Percentiles rank a stretch among this genome's conserved stretches.
These are phyloP conservation scores for Anabas testudineus DNA, from an alignment of 2,797 vertebrate species.

Conservation along the genomic window DNA sequence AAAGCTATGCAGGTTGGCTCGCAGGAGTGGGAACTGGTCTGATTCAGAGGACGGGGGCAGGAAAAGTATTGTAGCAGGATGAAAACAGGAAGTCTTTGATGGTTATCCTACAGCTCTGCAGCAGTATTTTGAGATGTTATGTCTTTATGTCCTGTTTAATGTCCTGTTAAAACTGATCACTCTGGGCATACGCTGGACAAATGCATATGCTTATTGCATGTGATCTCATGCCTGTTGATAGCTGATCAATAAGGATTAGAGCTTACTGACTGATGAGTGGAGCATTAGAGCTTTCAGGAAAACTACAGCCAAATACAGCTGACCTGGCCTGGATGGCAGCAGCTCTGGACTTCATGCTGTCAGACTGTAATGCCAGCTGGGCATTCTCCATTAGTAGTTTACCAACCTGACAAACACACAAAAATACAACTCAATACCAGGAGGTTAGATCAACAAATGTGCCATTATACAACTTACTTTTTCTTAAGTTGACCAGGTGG, in stretches of 20 bases:
- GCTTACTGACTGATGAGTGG: not conserved
- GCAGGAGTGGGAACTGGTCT: conserved; percentile 47
- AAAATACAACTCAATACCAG: not conserved
- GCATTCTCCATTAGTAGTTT: conserved; percentile 80
- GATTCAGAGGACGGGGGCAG: conserved; percentile 47
- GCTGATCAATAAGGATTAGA: conserved; percentile 8
- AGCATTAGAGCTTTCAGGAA: conserved; percentile 29
- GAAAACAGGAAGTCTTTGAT: conserved; percentile 39
- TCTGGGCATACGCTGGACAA: too few species aligned
- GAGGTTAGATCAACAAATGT: not conserved
- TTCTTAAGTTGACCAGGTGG: too few species aligned
- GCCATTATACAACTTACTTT: too few species aligned
- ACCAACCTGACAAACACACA: conserved; percentile 70
- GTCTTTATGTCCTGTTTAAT: not conserved
- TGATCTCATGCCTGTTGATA: too few species aligned
- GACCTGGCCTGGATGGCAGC: conserved; percentile 79
- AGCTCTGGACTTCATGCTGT: conserved; percentile 75
- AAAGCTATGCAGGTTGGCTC: conserved; percentile 67
- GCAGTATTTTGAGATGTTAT: not conserved
- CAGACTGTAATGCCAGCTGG: conserved; percentile 76
- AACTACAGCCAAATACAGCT: conserved; percentile 44
- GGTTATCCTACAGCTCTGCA: conserved; percentile 8
- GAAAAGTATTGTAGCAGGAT: conserved; percentile 37
- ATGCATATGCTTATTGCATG: too few species aligned
- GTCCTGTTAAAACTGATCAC: not conserved